Evolutionary conservation across 2,113 vertebrate genomes (phyloP).

Genomic region (Ptilorrhoa leucosticta): DNA sequence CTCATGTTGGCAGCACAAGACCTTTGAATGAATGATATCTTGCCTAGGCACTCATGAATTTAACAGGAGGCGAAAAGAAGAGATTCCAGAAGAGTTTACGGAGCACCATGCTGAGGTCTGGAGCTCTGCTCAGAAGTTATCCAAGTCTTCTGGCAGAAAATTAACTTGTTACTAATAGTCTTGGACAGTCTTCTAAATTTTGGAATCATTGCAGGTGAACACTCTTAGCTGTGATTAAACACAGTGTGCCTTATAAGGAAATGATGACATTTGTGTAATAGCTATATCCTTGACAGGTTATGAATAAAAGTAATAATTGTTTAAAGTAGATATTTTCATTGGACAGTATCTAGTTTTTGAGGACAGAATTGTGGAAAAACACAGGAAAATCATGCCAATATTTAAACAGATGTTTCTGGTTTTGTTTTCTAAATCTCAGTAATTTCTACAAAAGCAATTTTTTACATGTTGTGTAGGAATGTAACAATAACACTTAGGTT

Average conservation of each 20-base stretch:
- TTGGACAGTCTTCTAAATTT: background rate
- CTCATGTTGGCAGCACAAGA: background rate
- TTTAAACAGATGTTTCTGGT: background rate
- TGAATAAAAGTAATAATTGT: background rate
- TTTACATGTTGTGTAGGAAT: background rate
- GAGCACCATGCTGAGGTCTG: background rate
- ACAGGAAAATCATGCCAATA: background rate
- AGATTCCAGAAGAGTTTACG: background rate
- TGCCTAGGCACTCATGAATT: background rate
- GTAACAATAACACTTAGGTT: background rate
- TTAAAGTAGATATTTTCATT: background rate
- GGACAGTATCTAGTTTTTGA: background rate
- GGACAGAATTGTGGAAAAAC: background rate
- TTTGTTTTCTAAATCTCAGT: background rate
- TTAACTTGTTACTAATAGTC: background rate
- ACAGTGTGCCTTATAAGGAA: background rate
- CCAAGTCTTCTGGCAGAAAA: background rate
- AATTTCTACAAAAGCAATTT: background rate
- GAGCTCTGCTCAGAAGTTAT: background rate
- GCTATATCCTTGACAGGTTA: background rate
- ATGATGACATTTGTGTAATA: background rate
- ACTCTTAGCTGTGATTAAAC: background rate
- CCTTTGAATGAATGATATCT: background rate
- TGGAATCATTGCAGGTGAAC: background rate
- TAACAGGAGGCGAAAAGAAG: background rate